Percentiles rank a stretch among this genome's conserved stretches.
Conservation (phyloP, 2,113 vertebrate species). For the Nyctereutes procyonoides region DNA sequence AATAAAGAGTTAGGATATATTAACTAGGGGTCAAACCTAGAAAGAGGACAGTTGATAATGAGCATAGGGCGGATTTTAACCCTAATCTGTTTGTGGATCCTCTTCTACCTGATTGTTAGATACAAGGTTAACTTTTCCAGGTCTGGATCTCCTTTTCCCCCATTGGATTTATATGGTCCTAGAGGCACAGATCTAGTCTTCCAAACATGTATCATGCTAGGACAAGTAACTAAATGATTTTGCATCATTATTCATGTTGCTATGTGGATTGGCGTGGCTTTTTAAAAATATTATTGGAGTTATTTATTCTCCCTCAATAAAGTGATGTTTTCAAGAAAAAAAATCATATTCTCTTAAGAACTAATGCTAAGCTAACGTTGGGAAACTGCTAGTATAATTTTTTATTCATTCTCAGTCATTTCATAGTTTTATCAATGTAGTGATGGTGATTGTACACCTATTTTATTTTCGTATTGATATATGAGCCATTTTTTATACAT, state of each 20-base stretch:
- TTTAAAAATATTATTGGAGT: background rate
- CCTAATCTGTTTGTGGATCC: background rate
- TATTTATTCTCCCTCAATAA: background rate
- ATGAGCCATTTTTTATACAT: background rate
- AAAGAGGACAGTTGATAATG: background rate
- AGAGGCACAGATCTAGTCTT: background rate
- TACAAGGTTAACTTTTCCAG: background rate
- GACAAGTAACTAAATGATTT: background rate
- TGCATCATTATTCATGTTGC: background rate
- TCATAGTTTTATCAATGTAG: background rate
- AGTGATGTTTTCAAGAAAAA: background rate
- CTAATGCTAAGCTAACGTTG: background rate
- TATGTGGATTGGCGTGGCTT: background rate
- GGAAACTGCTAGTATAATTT: background rate
- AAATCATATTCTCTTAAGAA: background rate
- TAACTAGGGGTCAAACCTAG: background rate
- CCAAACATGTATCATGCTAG: background rate
- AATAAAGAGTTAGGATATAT: background rate
- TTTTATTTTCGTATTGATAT: background rate
- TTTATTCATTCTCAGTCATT: background rate
- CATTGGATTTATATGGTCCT: background rate
- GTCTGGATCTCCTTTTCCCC: background rate
- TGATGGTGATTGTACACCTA: background rate
- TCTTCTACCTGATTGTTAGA: background rate
- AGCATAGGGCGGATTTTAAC: background rate